Evolutionary conservation across 1,140 invertebrate genomes (phyloP).

Genomic region (Dryas iulia): DNA sequence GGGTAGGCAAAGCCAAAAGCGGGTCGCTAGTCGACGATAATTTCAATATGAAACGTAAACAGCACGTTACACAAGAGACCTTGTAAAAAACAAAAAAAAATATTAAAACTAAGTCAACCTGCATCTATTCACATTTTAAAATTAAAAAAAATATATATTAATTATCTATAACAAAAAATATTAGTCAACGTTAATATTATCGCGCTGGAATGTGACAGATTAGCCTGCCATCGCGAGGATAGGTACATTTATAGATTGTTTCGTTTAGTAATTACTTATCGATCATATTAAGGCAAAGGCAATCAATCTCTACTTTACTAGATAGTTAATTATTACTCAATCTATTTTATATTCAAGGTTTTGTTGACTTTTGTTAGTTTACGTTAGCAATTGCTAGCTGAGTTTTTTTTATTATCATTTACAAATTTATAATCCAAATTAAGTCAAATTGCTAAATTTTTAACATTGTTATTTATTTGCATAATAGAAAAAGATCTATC

Average conservation of each 20-base stretch:
- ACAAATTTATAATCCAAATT: too few species aligned
- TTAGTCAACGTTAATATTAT: slow-evolving; percentile 26
- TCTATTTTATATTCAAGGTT: slow-evolving; percentile 19
- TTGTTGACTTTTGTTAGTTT: neutral
- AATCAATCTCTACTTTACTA: slow-evolving; percentile 8
- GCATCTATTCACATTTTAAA: neutral
- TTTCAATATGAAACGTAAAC: neutral
- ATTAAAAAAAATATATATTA: slow-evolving; percentile 3
- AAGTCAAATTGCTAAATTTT: too few species aligned
- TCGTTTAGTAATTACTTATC: slow-evolving; percentile 27
- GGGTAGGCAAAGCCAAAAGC: too few species aligned
- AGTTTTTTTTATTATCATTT: neutral
- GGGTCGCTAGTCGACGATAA: too few species aligned
- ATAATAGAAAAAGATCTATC: too few species aligned
- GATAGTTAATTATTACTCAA: slow-evolving; percentile 16
- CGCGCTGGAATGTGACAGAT: slow-evolving; percentile 33
- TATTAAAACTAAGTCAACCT: neutral
- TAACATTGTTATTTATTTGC: neutral
- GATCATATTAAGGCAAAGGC: slow-evolving; percentile 12
- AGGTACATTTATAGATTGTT: slow-evolving; percentile 11
- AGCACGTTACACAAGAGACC: neutral
- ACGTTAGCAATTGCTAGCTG: neutral
- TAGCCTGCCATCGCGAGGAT: slow-evolving; percentile 14
- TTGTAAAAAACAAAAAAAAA: neutral
- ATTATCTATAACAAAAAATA: slow-evolving; percentile 28